Base-by-base conservation (phyloP, 2,113 vertebrate species). In the Mormyrus iriodes region DNA sequence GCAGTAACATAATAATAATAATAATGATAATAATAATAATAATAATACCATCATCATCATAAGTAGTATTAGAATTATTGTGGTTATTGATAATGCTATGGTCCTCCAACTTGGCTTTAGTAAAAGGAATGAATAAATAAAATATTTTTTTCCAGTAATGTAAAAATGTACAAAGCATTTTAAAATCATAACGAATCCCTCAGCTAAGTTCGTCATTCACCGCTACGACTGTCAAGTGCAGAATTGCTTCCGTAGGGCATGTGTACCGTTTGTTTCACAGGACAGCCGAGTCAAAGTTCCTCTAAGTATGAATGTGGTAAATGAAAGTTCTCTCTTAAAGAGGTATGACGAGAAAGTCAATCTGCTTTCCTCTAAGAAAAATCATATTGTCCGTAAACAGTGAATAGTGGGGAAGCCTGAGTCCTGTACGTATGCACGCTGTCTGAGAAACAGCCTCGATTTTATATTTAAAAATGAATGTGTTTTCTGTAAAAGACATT, bases 251-350 rank as follows among this genome's bases (percentile, higher is more conserved):
- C 39, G 39, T 17, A 39, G 49, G 39, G 49, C 51, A 31, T 19
- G 86, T 44, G 35, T 7, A 42, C 31, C 65, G 27, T 87, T 87
- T 87, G 35, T 86, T 65, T 53, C 27, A 24, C 55, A 87, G 83
- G 89, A 91, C 42, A 58, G 91, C 61, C 88, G 84, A 51, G 88
- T 89, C 91, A 91, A 89, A 92, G 90, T 93, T 92, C 92, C 89
- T 90, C 87, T 90, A 92, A 91, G 88, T 91, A 91, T 90, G 90
- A 92, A 92, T 91, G 90, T 93, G 90, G 89, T 90, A 87, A 88
- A 90, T 84, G 69, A 89, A 92, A 92, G 89, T 90, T 91, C 76
- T 55, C 86, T 90, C 89, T 92, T 92, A 92, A 92, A 91, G 90
- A 92, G 90, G 90, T 88, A 92, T 88, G 90, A 90, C 90, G 90